Evolutionary conservation across 1,140 invertebrate genomes (phyloP), one percentile per base, ranked within the genome.

Genomic region (Tetramorium simillimum): DNA sequence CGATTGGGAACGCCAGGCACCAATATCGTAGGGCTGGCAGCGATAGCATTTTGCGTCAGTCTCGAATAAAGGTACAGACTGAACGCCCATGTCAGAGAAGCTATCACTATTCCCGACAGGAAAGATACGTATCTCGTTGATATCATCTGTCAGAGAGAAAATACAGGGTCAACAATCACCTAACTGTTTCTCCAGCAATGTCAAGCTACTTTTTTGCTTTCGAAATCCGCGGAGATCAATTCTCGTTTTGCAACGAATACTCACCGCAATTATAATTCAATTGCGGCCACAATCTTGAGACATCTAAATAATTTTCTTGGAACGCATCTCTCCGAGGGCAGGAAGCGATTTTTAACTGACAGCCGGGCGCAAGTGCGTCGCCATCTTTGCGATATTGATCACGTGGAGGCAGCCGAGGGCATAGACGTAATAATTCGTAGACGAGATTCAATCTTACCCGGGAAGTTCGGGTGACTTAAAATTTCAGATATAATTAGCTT

Each of bases 21-120:
- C 0, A 92, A 21, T 73, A 92, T 93, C 28, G 94, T 94, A 18
- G 93, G 92, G 85, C 92, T 94, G 46, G 88, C 75, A 46, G 73
- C 87, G 24, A 93, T 93, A 6, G 69, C 78, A 82, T 93, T 94
- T 91, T 94, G 91, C 0, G 94, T 95, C 18, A 96, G 76, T 89
- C 92, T 94, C 76, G 94, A 95, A 88, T 97, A 97, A 10, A 97
- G 92, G 92, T 96, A 97, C 18, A 97, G 90, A 90, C 96, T 96
- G 46, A 97, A 94, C n/a, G 94, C 92, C 97, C 97, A 97, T 63
- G 96, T 97, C 60, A 96, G 69, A 0, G 96, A 97, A n/a, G 97
- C 96, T 91, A 97, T 95, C 37, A 96, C 87, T 53, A 97, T 96
- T 6, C 97, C 97, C 58, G 96, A 95, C 33, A 97, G 82, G 88